Base-by-base conservation (phyloP, 2,888 invertebrate species). In the Gisinianus flammeolus region DNA sequence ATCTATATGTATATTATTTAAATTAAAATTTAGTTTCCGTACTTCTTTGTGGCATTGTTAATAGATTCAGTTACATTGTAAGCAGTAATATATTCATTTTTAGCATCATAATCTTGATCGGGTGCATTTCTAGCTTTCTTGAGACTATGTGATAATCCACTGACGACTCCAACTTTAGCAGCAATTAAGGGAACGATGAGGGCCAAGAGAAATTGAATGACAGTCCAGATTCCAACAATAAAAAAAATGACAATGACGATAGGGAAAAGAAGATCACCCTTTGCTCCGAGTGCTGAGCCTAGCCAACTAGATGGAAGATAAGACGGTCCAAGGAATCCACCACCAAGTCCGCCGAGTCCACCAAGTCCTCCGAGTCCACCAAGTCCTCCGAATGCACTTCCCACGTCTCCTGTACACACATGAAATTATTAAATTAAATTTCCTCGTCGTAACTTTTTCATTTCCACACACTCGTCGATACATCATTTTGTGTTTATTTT, bases 211-310 rank as follows among this genome's bases (percentile, higher is more conserved):
- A 83, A 78, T n/a, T 83, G 71, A 58, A 82, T 66, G 12, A 82
- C 82, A 0, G 81, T 79, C 81, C 81, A 83, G 8, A 83, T 78
- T 28, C 83, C 83, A 4, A 82, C 83, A n/a, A 82, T 71, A 74
- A 82, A 81, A 64, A 83, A 83, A 12, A 82, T 69, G 68, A 81
- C 78, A 31, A 83, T 77, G 35, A 82, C 82, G 35, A 81, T 54
- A 0, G 83, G 83, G 70, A 83, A 83, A n/a, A 82, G 77, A 6
- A 83, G 54, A 30, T 83, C 83, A 12, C 83, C 83, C 68, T 83
- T 83, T 0, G 82, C 82, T 19, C 81, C 81, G 0, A 82, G 56
- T 4, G 82, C 82, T 62, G 82, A 82, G 0, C 83, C 83, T 1
- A 82, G 67, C 80, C 79, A 76, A 4, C 81, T 79, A 22, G 44